These are phyloP conservation scores for Mirounga angustirostris DNA, from an alignment of 2,113 vertebrate species.

Conservation along the genomic window DNA sequence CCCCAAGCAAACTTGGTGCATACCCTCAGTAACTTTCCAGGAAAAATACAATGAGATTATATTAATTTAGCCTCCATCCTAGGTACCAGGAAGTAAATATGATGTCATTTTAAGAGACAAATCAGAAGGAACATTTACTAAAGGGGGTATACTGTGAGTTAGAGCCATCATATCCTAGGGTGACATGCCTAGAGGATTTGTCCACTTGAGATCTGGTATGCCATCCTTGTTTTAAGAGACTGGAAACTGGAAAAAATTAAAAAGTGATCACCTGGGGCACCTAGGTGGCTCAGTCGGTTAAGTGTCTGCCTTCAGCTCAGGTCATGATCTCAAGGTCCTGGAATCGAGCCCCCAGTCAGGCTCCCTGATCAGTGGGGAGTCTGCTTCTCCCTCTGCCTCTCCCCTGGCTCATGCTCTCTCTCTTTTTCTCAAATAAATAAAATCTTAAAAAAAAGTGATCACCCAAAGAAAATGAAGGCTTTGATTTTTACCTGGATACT, in stretches of 20 bases:
- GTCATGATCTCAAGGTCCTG: background rate
- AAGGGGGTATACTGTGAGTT: background rate
- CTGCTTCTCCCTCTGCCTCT: background rate
- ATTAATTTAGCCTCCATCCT: background rate
- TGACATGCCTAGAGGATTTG: background rate
- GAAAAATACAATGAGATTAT: background rate
- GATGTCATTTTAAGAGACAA: background rate
- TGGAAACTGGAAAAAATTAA: background rate
- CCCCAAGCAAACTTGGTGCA: no score
- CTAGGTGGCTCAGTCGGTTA: background rate
- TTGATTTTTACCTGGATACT: conserved; percentile 25
- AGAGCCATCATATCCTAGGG: background rate
- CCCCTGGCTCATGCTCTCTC: background rate
- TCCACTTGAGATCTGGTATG: background rate
- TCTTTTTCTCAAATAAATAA: background rate
- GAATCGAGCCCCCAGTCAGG: rapidly evolving
- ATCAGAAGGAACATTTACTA: background rate
- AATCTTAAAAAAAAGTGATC: background rate
- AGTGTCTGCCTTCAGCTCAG: background rate
- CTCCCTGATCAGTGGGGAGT: background rate
- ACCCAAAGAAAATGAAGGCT: background rate
- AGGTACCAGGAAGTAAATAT: background rate
- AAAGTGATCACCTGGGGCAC: background rate
- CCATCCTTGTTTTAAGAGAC: background rate
- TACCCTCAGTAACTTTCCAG: background rate